A percentile compares a stretch with the other conserved stretches of the same genome.
phyloP scores from a whole-genome alignment of 2,113 vertebrate species.

The Thinocorus orbignyianus region DNA sequence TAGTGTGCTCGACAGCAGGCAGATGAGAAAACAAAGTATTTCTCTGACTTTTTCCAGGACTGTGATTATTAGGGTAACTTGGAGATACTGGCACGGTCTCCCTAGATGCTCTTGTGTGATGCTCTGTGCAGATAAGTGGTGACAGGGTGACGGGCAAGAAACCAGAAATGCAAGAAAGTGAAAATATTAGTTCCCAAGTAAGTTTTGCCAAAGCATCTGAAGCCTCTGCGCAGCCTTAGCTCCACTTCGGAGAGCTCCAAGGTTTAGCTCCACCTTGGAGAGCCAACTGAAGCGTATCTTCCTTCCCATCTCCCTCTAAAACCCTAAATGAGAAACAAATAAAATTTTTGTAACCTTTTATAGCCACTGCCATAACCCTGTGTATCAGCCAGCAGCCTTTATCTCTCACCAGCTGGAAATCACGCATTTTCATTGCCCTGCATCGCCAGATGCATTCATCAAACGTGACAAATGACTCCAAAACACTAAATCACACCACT shows the following conservation, averaged over 20 bases:
- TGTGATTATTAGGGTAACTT: not conserved
- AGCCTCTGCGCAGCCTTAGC: not conserved
- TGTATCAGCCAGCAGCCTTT: not conserved
- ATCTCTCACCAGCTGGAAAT: not conserved
- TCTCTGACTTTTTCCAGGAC: not conserved
- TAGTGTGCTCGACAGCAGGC: not conserved
- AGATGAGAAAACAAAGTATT: not conserved
- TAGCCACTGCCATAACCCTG: not conserved
- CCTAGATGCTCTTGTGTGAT: not conserved
- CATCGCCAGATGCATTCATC: conserved; percentile 53
- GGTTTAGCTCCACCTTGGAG: not conserved
- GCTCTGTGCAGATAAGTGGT: not conserved
- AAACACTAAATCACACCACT: conserved; percentile 44
- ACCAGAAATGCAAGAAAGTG: not conserved
- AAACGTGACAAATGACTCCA: conserved; percentile 47
- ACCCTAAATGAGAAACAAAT: conserved; percentile 29
- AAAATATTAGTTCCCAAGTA: not conserved
- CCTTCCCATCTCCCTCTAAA: not conserved
- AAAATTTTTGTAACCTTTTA: not conserved
- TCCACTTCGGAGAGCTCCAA: not conserved
- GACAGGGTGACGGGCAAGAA: not conserved
- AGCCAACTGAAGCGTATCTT: not conserved
- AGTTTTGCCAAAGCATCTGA: not conserved
- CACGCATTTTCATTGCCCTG: conserved; percentile 10
- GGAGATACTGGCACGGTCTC: not conserved